Percentiles rank a stretch among this genome's conserved stretches.
Evolutionary conservation across 2,888 invertebrate species (phyloP).

Genomic region (Emmelina monodactyla): DNA sequence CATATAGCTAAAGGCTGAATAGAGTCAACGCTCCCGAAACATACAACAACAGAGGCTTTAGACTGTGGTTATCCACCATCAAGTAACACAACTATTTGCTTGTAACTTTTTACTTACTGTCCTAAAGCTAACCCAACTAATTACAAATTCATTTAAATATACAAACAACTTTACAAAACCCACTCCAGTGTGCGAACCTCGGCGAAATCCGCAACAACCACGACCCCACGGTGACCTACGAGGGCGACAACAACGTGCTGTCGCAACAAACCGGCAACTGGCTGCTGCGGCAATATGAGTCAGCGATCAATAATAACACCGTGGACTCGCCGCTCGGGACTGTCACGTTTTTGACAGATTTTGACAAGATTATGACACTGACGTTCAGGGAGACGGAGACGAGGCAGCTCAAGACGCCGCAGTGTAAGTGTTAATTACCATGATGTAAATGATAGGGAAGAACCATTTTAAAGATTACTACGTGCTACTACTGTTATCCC

Average conservation of each 20-base stretch:
- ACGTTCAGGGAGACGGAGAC: constrained; percentile 27
- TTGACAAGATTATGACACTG: constrained; percentile 17
- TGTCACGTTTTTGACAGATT: constrained; percentile 69
- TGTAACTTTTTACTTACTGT: too few relatives aligned
- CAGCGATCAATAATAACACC: constrained; percentile 38
- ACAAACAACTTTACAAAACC: too few relatives aligned
- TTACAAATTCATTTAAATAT: too few relatives aligned
- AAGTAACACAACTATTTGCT: too few relatives aligned
- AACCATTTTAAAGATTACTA: too few relatives aligned
- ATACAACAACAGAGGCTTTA: too few relatives aligned
- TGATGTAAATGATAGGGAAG: neutral
- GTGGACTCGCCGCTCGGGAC: constrained; percentile 75
- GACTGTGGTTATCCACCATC: too few relatives aligned
- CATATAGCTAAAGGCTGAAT: too few relatives aligned
- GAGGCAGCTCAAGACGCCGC: constrained; percentile 28
- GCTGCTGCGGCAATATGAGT: constrained; percentile 74
- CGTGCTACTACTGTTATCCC: too few relatives aligned
- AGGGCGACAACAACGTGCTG: constrained; percentile 93
- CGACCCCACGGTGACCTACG: constrained; percentile 91
- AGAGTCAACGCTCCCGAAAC: too few relatives aligned
- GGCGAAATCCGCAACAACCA: constrained; percentile 86
- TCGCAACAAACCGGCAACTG: constrained; percentile 91
- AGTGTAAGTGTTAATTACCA: constrained; percentile 32
- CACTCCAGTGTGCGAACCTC: constrained; percentile 74
- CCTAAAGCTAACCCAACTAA: too few relatives aligned